A percentile compares a stretch with the other conserved stretches of the same genome.
Evolutionary conservation across 1,140 invertebrate species (phyloP).

Genomic region (Drosophila trapezifrons): DNA sequence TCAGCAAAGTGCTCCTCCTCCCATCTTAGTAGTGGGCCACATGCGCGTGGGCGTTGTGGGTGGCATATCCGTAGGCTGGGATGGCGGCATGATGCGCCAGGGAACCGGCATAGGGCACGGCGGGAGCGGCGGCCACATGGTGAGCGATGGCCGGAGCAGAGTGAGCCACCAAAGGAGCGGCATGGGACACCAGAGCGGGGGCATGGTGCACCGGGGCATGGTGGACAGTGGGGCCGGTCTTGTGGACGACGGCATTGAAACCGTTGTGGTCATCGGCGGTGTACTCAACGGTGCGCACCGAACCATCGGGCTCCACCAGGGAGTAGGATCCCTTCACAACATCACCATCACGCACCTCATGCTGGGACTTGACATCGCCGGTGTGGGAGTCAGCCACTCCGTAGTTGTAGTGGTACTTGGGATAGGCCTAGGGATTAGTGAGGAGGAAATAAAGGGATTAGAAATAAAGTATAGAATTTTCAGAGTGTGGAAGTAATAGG

Average conservation of each 20-base stretch:
- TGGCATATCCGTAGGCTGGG: constrained; percentile 72
- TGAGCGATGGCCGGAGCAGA: constrained; percentile 67
- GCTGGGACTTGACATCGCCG: constrained; percentile 87
- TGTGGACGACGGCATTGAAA: constrained; percentile 85
- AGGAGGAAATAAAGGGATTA: background rate
- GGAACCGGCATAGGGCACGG: constrained; percentile 65
- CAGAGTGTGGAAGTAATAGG: too few species aligned
- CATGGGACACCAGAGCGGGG: constrained; percentile 57
- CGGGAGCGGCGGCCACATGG: constrained; percentile 75
- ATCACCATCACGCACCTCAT: constrained; percentile 87
- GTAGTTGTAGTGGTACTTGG: constrained; percentile 86
- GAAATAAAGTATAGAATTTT: too few species aligned
- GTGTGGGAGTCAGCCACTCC: constrained; percentile 86
- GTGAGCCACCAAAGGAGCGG: constrained; percentile 61
- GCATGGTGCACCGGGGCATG: constrained; percentile 64
- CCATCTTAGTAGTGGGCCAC: constrained; percentile 72
- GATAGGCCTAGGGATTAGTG: constrained; percentile 79
- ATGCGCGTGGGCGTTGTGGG: constrained; percentile 76
- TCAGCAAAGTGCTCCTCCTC: constrained; percentile 4
- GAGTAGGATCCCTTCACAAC: constrained; percentile 87
- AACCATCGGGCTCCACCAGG: constrained; percentile 86
- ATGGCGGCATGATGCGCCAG: constrained; percentile 78
- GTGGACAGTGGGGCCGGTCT: constrained; percentile 82
- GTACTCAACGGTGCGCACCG: constrained; percentile 87
- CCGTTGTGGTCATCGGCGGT: constrained; percentile 89